Conservation (phyloP, 2,113 vertebrate genomes). For the Emydura subglobosa region DNA sequence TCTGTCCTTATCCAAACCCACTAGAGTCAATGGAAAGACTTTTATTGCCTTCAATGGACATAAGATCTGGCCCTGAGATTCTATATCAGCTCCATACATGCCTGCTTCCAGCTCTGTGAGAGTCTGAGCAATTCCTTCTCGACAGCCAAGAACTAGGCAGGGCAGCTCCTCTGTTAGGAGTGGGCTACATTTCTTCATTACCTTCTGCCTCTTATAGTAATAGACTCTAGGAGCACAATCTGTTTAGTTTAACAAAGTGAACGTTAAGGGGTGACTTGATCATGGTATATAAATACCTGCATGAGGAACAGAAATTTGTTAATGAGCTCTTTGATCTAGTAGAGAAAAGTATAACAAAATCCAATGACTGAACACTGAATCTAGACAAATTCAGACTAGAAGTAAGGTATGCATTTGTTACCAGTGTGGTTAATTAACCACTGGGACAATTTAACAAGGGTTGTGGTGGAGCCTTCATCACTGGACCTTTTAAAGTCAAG, state of each 20-base stretch:
- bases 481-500: neutral
- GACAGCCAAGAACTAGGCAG: neutral
- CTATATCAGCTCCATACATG: too few species aligned
- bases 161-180: neutral
- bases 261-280: neutral
- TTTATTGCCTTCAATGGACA: neutral
- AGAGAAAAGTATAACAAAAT: neutral
- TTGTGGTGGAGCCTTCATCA: neutral
- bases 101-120: too few species aligned
- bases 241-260: neutral
- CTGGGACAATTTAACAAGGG: neutral
- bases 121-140: neutral
- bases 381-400: neutral
- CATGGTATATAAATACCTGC: neutral
- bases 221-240: neutral
- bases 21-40: neutral
- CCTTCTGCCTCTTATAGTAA: neutral
- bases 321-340: neutral
- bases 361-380: neutral
- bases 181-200: neutral
- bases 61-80: too few species aligned
- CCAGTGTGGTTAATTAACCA: neutral
- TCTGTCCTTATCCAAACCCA: neutral
- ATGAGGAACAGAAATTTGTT: neutral
- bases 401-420: neutral